Evolutionary conservation across 2,888 invertebrate species (phyloP), one percentile per base, ranked within the genome.

Genomic region (Drepanosiphum platanoidis): DNA sequence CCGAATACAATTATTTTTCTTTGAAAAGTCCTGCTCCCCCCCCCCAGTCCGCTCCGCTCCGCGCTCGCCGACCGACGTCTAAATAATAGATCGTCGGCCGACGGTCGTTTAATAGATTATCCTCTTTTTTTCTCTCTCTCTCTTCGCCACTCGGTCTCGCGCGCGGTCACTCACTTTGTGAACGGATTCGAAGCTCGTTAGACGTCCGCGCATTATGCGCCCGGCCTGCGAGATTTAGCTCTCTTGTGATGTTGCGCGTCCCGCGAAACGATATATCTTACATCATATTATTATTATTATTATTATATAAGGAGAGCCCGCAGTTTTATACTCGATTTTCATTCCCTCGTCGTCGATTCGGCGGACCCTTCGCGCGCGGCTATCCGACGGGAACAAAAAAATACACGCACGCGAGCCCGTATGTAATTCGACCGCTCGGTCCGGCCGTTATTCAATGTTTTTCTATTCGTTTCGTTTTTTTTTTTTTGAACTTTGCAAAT

Each of bases 1-100:
- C 66, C 22, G 83, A 84, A 84, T 75, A 84, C 75, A 68, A 84
- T 84, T 84, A 84, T 84, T 83, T 83, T 83, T 83, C 75, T 83
- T 83, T 83, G 64, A 75, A 75, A 75, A 46, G 34, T 46, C 32
- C 22, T 4, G 22, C 9, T 42, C 13, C 30, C 36, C 68, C 5
- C 18, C 11, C 39, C 30, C 36, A 0, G 52, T 52, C 52, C 77
- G 30, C 9, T 36, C n/a, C 18, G 7, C 22, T 1, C n/a, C 32
- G 15, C 32, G 30, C n/a, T 46, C 66, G 5, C 46, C 1, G 46
- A 46, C 79, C 58, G 71, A 64, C 46, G 74, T 64, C 82, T 32
- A 42, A 72, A 83, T 83, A 83, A 83, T 83, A 74, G 83, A 36
- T 68, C 52, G 46, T 32, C 66, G 8, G 66, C 30, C 58, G 36